Conservation (phyloP, 2,797 vertebrate species). For the Lepidocolaptes lacrymiger region DNA sequence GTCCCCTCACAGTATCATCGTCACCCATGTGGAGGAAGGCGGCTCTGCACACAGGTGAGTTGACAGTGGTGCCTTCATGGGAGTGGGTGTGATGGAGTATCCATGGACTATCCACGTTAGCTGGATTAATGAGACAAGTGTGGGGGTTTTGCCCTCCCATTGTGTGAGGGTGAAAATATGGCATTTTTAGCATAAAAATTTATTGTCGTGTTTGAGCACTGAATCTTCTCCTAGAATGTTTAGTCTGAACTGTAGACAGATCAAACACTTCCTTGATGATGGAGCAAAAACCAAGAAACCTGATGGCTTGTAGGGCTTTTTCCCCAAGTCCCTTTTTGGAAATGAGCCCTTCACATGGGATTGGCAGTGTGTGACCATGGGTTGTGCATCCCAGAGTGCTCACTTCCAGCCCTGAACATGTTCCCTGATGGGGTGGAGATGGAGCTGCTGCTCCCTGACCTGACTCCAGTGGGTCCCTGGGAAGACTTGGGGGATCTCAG, state of each 20-base stretch:
- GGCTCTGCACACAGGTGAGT: slow-evolving; percentile 91
- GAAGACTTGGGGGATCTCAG: background rate
- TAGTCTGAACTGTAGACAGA: background rate
- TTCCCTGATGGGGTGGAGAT: fast-evolving
- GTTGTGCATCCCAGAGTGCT: fast-evolving
- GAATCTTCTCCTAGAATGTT: background rate
- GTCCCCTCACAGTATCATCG: slow-evolving; percentile 90
- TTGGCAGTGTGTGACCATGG: fast-evolving
- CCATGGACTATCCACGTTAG: background rate
- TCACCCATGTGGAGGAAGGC: slow-evolving; percentile 90
- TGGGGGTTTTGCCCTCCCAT: fast-evolving
- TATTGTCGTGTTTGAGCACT: background rate
- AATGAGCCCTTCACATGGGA: background rate
- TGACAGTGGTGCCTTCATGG: background rate
- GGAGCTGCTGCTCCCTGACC: background rate
- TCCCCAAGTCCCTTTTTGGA: background rate
- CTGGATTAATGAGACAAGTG: background rate
- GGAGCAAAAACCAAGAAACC: background rate
- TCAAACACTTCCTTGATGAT: background rate
- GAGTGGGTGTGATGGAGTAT: background rate
- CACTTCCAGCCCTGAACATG: background rate
- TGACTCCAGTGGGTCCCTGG: fast-evolving
- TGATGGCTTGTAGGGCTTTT: background rate
- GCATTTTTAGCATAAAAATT: background rate
- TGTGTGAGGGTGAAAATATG: background rate